Percentiles rank a stretch among this genome's conserved stretches.
phyloP scores from a whole-genome alignment of 2,113 vertebrate genomes.

The Tinamus guttatus region DNA sequence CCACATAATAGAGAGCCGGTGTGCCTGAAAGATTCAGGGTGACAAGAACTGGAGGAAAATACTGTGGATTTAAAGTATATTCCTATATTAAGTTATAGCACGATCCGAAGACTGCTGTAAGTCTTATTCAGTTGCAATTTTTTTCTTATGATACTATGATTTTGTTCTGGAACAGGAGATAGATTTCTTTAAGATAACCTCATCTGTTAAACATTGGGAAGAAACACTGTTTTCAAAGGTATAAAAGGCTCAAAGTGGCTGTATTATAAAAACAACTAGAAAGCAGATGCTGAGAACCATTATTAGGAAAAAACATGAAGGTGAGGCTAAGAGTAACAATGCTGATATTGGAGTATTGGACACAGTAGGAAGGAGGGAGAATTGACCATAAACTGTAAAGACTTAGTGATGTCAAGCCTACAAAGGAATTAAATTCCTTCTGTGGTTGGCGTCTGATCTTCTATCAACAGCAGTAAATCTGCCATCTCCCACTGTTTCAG shows the following conservation, averaged over 20 bases:
- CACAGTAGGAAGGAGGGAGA: conserved; percentile 40
- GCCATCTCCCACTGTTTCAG: conserved; percentile 36
- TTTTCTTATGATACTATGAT: background rate
- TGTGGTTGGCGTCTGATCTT: conserved; percentile 48
- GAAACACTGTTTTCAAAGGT: background rate
- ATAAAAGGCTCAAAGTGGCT: background rate
- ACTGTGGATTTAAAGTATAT: background rate
- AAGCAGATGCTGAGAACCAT: background rate
- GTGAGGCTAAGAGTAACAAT: conserved; percentile 34
- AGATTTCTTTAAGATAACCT: background rate
- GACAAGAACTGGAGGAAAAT: background rate
- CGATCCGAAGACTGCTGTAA: background rate
- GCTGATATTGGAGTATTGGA: conserved; percentile 19
- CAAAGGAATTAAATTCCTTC: conserved; percentile 49
- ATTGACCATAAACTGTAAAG: conserved; percentile 39
- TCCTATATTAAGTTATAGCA: background rate
- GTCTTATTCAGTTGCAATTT: background rate
- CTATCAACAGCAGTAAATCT: conserved; percentile 44
- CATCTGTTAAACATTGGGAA: background rate
- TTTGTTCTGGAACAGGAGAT: background rate
- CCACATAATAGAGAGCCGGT: background rate
- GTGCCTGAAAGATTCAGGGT: background rate
- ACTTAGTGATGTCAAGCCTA: conserved; percentile 10
- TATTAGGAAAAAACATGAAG: background rate
- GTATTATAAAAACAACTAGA: background rate